Conservation (phyloP, 2,797 vertebrate genomes). For the Rhadinocentrus ornatus region DNA sequence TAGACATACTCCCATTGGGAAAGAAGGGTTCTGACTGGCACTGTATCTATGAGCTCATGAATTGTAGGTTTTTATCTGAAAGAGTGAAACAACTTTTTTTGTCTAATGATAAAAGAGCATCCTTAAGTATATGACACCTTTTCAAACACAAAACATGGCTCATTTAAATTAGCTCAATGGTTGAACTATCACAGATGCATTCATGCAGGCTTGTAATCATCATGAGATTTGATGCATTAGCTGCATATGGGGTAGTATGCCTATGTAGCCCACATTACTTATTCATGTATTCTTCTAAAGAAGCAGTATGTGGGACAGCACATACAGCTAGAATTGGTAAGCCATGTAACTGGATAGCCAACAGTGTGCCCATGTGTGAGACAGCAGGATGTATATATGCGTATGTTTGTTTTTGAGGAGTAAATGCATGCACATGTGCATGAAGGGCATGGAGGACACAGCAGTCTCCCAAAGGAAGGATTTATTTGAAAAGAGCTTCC, state of each 20-base stretch:
- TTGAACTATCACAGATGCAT: background rate
- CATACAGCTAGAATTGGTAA: conserved; percentile 23
- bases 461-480: conserved; percentile 60
- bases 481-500: conserved; percentile 63
- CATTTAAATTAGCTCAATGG: background rate
- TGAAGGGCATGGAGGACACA: conserved; percentile 65
- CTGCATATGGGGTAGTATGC: background rate
- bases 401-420: conserved; percentile 12
- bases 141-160: background rate
- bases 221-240: background rate
- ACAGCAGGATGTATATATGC: conserved; percentile 21
- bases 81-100: background rate
- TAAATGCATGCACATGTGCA: conserved; percentile 51
- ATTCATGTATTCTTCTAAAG: background rate
- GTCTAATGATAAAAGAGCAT: background rate
- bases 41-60: background rate
- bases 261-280: background rate
- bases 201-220: background rate
- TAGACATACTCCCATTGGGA: too few relatives aligned
- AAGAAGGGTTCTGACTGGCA: too few relatives aligned
- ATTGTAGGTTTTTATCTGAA: background rate
- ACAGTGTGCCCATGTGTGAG: conserved; percentile 32
- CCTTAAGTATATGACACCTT: background rate
- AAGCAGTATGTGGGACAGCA: conserved; percentile 7
- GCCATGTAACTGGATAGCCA: conserved; percentile 18